A percentile compares a stretch with the other conserved stretches of the same genome.
Conservation (phyloP, 92 coral and sea anemone species). For the Phymanthus crucifer region DNA sequence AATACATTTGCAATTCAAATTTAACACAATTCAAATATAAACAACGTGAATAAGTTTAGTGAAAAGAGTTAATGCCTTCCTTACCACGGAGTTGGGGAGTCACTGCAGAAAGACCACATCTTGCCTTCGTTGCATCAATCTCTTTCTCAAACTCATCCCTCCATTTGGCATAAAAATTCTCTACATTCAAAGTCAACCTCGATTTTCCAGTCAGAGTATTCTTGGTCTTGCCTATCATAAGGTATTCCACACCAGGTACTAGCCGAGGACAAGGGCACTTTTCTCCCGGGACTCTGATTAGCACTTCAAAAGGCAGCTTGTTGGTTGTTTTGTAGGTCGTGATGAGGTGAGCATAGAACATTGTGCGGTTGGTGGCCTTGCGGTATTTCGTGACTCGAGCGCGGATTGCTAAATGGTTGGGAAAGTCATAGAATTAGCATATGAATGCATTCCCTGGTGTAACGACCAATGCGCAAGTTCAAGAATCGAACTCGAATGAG, state of each 20-base stretch:
- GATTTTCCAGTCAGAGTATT: constrained; percentile 20
- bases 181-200: constrained; percentile 17
- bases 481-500: not conserved
- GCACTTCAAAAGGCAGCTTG: constrained; percentile 21
- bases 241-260: constrained; percentile 21
- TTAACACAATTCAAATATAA: not conserved
- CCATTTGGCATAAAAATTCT: constrained; percentile 34
- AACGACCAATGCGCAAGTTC: not conserved
- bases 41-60: not conserved
- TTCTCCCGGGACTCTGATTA: constrained; percentile 37
- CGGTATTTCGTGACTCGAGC: constrained; percentile 35
- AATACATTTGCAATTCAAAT: no score
- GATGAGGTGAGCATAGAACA: constrained; percentile 38
- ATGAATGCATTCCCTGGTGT: not conserved
- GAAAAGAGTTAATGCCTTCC: not conserved
- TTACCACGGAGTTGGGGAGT: not conserved
- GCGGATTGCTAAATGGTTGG: constrained; percentile 18
- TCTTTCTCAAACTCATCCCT: not conserved
- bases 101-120: constrained; percentile 29
- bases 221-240: constrained; percentile 25
- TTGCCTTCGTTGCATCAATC: constrained; percentile 5
- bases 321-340: constrained; percentile 18
- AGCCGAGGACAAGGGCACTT: constrained; percentile 47
- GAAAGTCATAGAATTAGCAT: not conserved
- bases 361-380: constrained; percentile 27